Evolutionary conservation across 2,888 invertebrate genomes (phyloP), one percentile per base, ranked within the genome.

Genomic region (Parascotia fuliginaria): DNA sequence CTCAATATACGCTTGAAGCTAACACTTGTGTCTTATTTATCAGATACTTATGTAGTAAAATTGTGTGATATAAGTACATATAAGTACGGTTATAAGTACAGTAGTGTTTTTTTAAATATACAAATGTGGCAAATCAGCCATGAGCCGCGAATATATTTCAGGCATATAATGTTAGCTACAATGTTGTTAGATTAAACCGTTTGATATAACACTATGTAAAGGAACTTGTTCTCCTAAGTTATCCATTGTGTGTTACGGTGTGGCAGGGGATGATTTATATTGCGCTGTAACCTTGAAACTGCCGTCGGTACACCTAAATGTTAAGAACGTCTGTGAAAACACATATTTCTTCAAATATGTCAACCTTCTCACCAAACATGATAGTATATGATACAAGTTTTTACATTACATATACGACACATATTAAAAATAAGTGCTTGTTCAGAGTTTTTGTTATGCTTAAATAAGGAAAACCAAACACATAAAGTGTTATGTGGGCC

Each of bases 191-290:
- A 7, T 24, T 6, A 24, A 6, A 24, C 3, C 7, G 24, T 24
- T 24, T 24, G 1, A 24, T 24, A 24, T 51, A 42, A 42, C 43
- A 46, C 31, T 19, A 15, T 33, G 31, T 37, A 29, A 54, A 44
- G 46, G 39, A 60, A 47, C 24, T 42, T 43, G 45, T 50, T 32
- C 31, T 52, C 40, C 36, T 51, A 37, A 55, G 48, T 45, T 53
- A 42, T 37, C 48, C 39, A 44, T 58, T 58, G 57, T 60, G 31
- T 41, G 54, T 19, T 29, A 41, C 36, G 46, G 42, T 47, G 31
- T 28, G 42, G 46, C 52, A 47, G 43, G 40, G 41, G 16, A 47
- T 53, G 53, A 57, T 57, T 49, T 64, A 64, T 64, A 31, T 55
- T 50, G 52, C 38, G 32, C 28, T 7, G 16, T 41, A 28, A 36